Evolutionary conservation across 2,888 invertebrate genomes (phyloP).

Genomic region (Glomeris marginata): DNA sequence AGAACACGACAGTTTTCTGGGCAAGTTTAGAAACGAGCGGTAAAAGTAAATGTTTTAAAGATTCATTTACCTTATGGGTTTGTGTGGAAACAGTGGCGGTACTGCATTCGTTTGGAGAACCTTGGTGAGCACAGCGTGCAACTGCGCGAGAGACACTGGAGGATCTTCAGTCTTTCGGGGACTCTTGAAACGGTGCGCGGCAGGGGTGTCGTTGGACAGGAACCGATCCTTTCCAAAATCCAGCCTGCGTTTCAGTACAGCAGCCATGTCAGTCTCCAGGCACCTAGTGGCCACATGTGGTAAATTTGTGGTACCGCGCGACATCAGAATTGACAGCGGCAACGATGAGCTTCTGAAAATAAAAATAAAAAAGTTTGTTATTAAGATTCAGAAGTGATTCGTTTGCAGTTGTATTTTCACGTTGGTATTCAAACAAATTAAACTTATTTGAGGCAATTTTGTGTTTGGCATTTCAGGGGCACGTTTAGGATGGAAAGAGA

Average conservation of each 20-base stretch:
- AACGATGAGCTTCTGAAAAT: background rate
- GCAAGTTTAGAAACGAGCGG: slow-evolving; percentile 33
- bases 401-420: too few species aligned
- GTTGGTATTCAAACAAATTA: background rate
- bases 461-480: slow-evolving; percentile 46
- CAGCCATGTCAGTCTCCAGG: slow-evolving; percentile 91
- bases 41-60: slow-evolving; percentile 6
- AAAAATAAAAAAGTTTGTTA: background rate
- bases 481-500: slow-evolving; percentile 95
- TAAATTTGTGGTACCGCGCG: slow-evolving; percentile 31
- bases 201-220: slow-evolving; percentile 94
- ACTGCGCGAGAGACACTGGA: slow-evolving; percentile 92
- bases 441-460: background rate
- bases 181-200: slow-evolving; percentile 83
- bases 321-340: too few species aligned
- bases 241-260: slow-evolving; percentile 95
- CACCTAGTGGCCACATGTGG: slow-evolving; percentile 98
- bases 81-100: slow-evolving; percentile 68
- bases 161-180: slow-evolving; percentile 75
- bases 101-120: slow-evolving; percentile 93
- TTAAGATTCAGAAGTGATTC: background rate
- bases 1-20: slow-evolving; percentile 85
- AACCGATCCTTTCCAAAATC: slow-evolving; percentile 73
- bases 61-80: slow-evolving; percentile 11
- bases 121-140: slow-evolving; percentile 76